Percentiles rank a stretch among this genome's conserved stretches.
Conservation (phyloP, 2,113 vertebrate species). For the Labeo catla region DNA sequence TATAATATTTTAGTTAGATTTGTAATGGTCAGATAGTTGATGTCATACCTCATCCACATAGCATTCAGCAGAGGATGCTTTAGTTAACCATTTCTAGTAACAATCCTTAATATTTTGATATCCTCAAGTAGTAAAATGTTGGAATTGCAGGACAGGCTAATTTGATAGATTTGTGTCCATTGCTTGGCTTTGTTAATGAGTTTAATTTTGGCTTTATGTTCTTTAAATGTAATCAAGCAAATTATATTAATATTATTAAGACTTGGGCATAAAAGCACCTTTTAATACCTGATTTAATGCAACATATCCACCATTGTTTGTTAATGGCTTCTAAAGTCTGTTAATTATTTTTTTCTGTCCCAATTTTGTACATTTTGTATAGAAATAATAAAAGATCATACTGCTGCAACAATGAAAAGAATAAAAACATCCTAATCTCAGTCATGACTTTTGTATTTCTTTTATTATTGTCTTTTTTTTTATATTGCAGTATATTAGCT, state of each 20-base stretch:
- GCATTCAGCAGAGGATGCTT: not conserved
- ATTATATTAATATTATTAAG: not conserved
- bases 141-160: not conserved
- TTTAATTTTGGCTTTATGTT: constrained; percentile 3
- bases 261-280: not conserved
- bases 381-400: constrained; percentile 11
- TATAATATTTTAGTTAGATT: not conserved
- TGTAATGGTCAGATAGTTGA: not conserved
- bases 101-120: not conserved
- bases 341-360: not conserved
- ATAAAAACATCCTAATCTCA: constrained; percentile 1
- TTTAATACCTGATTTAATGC: not conserved
- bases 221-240: not conserved
- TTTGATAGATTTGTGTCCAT: not conserved
- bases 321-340: not conserved
- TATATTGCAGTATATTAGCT: not conserved
- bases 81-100: not conserved
- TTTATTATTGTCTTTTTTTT: not conserved
- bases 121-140: not conserved
- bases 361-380: constrained; percentile 39
- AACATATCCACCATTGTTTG: not conserved
- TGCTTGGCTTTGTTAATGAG: not conserved
- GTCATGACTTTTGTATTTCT: not conserved
- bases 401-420: constrained; percentile 4
- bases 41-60: not conserved